These are phyloP conservation scores for Neosilurus mollespiculum DNA, from an alignment of 2,797 vertebrate genomes.

Conservation along the genomic window DNA sequence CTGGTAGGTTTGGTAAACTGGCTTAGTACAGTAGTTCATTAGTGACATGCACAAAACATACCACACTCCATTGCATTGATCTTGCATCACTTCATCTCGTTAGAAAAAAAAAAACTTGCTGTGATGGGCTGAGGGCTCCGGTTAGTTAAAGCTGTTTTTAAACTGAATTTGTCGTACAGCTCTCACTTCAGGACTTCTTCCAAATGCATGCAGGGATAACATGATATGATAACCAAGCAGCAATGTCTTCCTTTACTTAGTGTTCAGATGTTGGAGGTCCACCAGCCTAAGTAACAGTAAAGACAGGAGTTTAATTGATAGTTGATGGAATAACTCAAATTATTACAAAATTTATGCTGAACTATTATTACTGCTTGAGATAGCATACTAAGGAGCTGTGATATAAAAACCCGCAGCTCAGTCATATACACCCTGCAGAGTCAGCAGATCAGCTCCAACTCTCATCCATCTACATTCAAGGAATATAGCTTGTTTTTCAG, in stretches of 20 bases:
- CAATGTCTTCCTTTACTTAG: not conserved
- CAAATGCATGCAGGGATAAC: not conserved
- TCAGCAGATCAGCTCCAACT: conserved; percentile 5
- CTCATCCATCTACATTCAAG: conserved; percentile 1
- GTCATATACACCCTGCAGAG: not conserved
- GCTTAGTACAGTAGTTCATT: not conserved
- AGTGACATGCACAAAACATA: not conserved
- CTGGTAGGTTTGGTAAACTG: too few species aligned
- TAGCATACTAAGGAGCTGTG: not conserved
- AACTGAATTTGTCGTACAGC: not conserved
- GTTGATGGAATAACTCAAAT: not conserved
- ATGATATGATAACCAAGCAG: not conserved
- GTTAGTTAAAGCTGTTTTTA: not conserved
- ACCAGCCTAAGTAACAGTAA: not conserved
- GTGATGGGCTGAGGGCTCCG: not conserved
- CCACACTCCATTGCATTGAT: not conserved
- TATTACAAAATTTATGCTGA: conserved; percentile 3
- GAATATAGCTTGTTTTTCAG: conserved; percentile 24
- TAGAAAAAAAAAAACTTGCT: not conserved
- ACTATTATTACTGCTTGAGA: conserved; percentile 1
- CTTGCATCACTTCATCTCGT: not conserved
- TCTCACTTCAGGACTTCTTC: not conserved
- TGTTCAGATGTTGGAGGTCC: not conserved
- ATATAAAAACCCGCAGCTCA: conserved; percentile 13
- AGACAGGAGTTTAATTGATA: not conserved